Conservation (phyloP, 2,797 vertebrate genomes). For the Oreortyx pictus region DNA sequence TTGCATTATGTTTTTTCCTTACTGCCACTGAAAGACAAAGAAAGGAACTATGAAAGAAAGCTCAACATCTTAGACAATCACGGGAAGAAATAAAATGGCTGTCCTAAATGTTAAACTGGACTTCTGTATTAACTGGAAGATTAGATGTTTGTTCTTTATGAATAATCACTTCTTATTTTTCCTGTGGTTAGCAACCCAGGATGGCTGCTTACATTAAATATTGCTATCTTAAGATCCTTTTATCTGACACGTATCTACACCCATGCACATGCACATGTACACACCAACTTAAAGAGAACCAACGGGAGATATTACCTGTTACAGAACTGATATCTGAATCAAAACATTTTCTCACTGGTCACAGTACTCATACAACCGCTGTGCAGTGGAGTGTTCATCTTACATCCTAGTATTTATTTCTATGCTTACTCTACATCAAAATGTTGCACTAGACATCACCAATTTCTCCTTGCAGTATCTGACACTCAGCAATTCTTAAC, state of each 20-base stretch:
- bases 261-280: not conserved
- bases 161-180: not conserved
- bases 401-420: not conserved
- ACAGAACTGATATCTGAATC: not conserved
- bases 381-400: not conserved
- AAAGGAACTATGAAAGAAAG: not conserved
- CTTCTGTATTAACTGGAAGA: not conserved
- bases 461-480: not conserved
- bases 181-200: not conserved
- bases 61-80: not conserved
- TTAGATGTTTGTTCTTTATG: not conserved
- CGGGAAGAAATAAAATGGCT: not conserved
- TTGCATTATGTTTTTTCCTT: not conserved
- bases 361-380: not conserved
- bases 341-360: not conserved
- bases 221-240: not conserved
- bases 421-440: not conserved
- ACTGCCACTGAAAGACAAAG: not conserved
- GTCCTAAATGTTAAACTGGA: not conserved
- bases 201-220: not conserved
- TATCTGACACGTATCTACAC: not conserved
- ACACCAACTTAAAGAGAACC: not conserved
- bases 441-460: not conserved
- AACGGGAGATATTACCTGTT: not conserved
- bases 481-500: not conserved